Evolutionary conservation across 2,797 vertebrate species (phyloP), one percentile per base, ranked within the genome.

Genomic region (Sternotherus odoratus): DNA sequence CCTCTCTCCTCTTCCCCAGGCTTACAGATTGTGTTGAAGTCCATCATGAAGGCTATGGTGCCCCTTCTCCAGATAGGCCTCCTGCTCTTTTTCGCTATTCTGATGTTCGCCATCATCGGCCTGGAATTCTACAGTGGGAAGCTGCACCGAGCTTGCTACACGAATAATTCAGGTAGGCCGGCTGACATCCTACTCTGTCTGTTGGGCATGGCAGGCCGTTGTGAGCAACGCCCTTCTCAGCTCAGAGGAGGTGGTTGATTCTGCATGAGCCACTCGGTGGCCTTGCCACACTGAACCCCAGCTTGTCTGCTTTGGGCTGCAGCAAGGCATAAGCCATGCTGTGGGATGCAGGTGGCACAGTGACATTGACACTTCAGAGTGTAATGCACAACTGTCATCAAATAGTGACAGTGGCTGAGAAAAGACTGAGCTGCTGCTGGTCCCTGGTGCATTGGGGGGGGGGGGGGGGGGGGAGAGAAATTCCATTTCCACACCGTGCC

Each of bases 31-130:
- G 99, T 99, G 87, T 94, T 99, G 96, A 99, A 99, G 97, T 99
- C 99, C 83, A 99, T 99, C 95, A 99, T 99, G 99, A 99, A 99
- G 98, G 99, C 99, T 89, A 99, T 99, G 99, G 99, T 99, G 83
- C 99, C 99, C 54, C 98, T 99, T 77, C 99, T 99, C 84, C 99
- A 99, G 98, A 99, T 99, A 0, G 99, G 99, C 72, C 98, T 99
- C 95, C 98, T 99, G 90, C 99, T 99, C 88, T 99, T 99, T 96
- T 99, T 99, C 48, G 99, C 99, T 23, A 99, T 99, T 97, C 98
- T 99, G 91, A 99, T 99, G 99, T 99, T 99, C n/a, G 99, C 99
- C 72, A 99, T 99, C 97, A 99, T 99, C 0, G 99, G 99, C 95
- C 97, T 99, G 97, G 99, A 99, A 98, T 99, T 99, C 95, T 99